These are phyloP conservation scores for Dreissena polymorpha DNA, from an alignment of 1,140 invertebrate genomes.

Conservation along the genomic window DNA sequence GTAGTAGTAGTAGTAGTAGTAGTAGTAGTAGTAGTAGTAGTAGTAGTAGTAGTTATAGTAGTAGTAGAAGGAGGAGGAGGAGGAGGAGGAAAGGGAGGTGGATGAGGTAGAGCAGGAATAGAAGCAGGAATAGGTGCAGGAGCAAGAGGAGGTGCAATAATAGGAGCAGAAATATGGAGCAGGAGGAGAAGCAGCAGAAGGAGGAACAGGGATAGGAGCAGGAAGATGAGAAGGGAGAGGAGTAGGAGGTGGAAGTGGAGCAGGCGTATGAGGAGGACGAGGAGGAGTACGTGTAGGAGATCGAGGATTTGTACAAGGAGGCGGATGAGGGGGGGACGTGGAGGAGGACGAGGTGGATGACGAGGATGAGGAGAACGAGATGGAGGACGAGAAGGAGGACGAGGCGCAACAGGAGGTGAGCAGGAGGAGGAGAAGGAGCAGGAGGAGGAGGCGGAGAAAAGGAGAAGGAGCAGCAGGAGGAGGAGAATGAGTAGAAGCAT, in stretches of 20 bases:
- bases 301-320: background rate
- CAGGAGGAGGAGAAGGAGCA: background rate
- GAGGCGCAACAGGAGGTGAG: background rate
- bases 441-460: background rate
- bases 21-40: too few relatives aligned
- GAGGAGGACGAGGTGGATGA: background rate
- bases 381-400: background rate
- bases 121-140: background rate
- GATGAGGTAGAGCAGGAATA: background rate
- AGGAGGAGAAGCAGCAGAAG: background rate
- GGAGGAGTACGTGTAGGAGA: background rate
- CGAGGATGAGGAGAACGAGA: background rate
- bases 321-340: background rate
- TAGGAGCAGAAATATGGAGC: too few relatives aligned
- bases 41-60: too few relatives aligned
- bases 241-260: background rate
- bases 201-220: background rate
- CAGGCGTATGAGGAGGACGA: background rate
- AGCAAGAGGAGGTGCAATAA: background rate
- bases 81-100: background rate
- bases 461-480: background rate
- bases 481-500: background rate
- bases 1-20: too few relatives aligned
- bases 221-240: background rate
- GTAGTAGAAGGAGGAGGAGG: background rate